phyloP scores from a whole-genome alignment of 2,113 vertebrate genomes.

The Oncorhynchus tshawytscha region DNA sequence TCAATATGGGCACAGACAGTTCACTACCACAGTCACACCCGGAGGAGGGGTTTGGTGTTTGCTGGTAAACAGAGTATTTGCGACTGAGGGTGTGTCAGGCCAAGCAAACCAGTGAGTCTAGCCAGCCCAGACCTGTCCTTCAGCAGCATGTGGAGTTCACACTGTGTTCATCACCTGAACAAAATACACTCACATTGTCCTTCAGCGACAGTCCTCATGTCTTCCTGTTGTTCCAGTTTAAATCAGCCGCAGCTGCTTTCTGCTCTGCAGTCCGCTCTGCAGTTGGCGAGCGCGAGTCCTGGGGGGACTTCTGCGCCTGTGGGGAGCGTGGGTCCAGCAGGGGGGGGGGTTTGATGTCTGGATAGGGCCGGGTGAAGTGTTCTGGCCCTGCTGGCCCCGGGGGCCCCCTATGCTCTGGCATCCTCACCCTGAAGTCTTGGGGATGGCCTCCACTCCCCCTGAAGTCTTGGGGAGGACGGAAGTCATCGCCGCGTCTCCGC shows the following conservation, averaged over 20 bases:
- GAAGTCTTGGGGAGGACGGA: constrained; percentile 85
- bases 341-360: constrained; percentile 86
- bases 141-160: constrained; percentile 45
- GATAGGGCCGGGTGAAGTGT: constrained; percentile 89
- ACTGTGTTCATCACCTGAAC: constrained; percentile 8
- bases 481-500: constrained; percentile 87
- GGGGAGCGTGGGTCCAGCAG: constrained; percentile 89
- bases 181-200: not conserved
- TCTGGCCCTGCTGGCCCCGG: constrained; percentile 73
- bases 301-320: constrained; percentile 90
- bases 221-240: constrained; percentile 91
- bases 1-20: constrained; percentile 14
- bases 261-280: constrained; percentile 71
- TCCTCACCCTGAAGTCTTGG: constrained; percentile 88
- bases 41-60: constrained; percentile 26
- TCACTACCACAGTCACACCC: constrained; percentile 38
- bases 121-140: constrained; percentile 41
- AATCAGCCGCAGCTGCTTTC: constrained; percentile 81
- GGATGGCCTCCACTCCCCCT: constrained; percentile 68
- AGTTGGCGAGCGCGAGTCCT: constrained; percentile 85
- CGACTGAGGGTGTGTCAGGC: constrained; percentile 55
- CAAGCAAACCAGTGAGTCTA: not conserved
- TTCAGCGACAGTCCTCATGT: constrained; percentile 66
- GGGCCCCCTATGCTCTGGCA: constrained; percentile 86
- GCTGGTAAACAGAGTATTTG: constrained; percentile 30